Base-by-base conservation (phyloP, 1,140 invertebrate genomes). In the Sarcophaga peregrina region DNA sequence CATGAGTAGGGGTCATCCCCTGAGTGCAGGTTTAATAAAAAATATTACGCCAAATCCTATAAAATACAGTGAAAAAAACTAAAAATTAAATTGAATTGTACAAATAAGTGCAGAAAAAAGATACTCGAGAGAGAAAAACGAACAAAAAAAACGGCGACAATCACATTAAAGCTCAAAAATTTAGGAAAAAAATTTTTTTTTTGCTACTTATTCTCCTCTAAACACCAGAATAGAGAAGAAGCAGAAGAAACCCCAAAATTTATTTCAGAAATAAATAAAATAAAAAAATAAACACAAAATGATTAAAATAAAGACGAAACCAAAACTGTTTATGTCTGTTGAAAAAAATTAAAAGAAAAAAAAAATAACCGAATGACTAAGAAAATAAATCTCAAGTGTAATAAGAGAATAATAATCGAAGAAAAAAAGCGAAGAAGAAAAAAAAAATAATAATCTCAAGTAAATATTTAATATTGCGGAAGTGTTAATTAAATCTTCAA, bases 401-500 rank as follows among this genome's bases (percentile, higher is more conserved):
- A 37, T 37, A 37, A 37, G 25, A 37, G 25, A 37, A 37, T 37
- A 37, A 37, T 37, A 37, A 37, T 37, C 25, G 25, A 37, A 1
- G 4, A 37, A 37, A 37, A 37, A 37, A 37, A 54, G 50, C 50
- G 13, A 52, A 52, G 13, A 54, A 54, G 5, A 5, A 54, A 54
- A 5, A 1, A 54, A 15, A 54, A 17, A 62, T 1, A 7, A 4
- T 62, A 15, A 48, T 76, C 45, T 48, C 74, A 76, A 48, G 45
- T 46, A 76, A 76, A 58, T 58, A 58, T 62, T 37, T 37, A 37
- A 75, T 75, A 47, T 48, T 46, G 47, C 74, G 74, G 74, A 76
- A 76, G 74, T 76, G 74, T 76, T 76, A 76, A 76, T 76, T 76
- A 76, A 76, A 76, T 76, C 74, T 76, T 76, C 74, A 76, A 76